Evolutionary conservation across 2,113 vertebrate genomes (phyloP), one percentile per base, ranked within the genome.

Genomic region (Danio rerio): DNA sequence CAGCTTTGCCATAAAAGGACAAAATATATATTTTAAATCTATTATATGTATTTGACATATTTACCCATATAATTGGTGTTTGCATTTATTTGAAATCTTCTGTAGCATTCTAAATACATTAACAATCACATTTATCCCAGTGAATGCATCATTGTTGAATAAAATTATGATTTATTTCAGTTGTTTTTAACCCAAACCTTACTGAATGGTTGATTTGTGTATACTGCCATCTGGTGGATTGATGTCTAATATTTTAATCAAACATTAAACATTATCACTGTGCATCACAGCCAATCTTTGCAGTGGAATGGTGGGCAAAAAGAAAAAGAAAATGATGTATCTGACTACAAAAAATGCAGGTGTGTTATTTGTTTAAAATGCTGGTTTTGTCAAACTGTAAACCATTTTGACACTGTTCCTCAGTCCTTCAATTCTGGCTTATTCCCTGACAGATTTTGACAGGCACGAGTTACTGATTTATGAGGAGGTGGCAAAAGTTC

Each of bases 281-380:
- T 56, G 31, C 87, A 21, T 86, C n/a, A 20, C 92, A 98, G 97
- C 97, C 40, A 92, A 96, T 63, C 92, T 99, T 3, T 98, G 98
- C 0, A 95, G 95, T 87, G 96, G 95, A 88, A 94, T 97, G 68
- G 96, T 96, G 10, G 95, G 94, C 43, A 99, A 94, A 92, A 99
- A 96, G 89, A 99, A 99, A 93, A 99, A 99, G 91, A 96, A 96
- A 86, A 96, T 99, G 95, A 99, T 99, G 98, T 99, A 99, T 81
- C 89, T 99, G 83, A 99, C 97, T 5, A 99, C 98, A 0, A 99
- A 96, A 91, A 99, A 98, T 13, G 97, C 97, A 63, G 98, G 98
- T 84, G 55, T 16, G 69, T 55, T n/a, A 18, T 4, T 18, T 15
- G 18, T n/a, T 31, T 13, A 15, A 53, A 72, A 43, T 61, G 40